Base-by-base conservation (phyloP, 1,140 invertebrate genomes). In the Procambarus clarkii region DNA sequence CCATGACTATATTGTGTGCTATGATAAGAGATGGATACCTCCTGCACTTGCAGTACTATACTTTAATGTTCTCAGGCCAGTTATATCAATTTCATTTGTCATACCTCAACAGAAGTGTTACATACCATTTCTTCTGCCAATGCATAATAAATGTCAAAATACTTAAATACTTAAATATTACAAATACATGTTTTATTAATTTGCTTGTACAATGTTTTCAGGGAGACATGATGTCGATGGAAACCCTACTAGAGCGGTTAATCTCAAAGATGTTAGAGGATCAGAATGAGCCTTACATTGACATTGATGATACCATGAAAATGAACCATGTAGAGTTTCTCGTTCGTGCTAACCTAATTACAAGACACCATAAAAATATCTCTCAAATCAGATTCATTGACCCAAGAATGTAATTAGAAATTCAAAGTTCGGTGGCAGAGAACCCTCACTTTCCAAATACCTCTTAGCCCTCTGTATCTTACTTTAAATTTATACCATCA, bases 221-320 rank as follows among this genome's bases (percentile, higher is more conserved):
- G 69, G 69, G 21, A 34, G 69, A 74, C 7, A 74, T 7, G 7
- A 74, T 9, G 7, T 44, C 48, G 18, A 86, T 86, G 85, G 85
- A 86, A n/a, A 58, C 24, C 11, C 46, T 86, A 8, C 50, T 86
- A 71, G 85, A 86, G 9, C 15, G 71, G 15, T 21, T 86, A 3
- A 74, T 86, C 8, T 45, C 74, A 21, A 48, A 58, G 74, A 86
- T 86, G 85, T 1, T 86, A n/a, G 5, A 58, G 7, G 18, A 78
- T 11, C 21, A 45, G 11, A 86, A 78, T 78, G 85, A 86, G n/a
- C 85, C 85, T 3, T 86, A 78, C 21, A 24, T 86, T 69, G 54
- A 86, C 45, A 54, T 86, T n/a, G 48, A 78, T 24, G 85, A 86
- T 7, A 44, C 21, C n/a, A 86, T 78, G 74, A 77, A 78, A n/a